Conservation (phyloP, 92 coral and sea anemone species). For the Phenganax subtilis region DNA sequence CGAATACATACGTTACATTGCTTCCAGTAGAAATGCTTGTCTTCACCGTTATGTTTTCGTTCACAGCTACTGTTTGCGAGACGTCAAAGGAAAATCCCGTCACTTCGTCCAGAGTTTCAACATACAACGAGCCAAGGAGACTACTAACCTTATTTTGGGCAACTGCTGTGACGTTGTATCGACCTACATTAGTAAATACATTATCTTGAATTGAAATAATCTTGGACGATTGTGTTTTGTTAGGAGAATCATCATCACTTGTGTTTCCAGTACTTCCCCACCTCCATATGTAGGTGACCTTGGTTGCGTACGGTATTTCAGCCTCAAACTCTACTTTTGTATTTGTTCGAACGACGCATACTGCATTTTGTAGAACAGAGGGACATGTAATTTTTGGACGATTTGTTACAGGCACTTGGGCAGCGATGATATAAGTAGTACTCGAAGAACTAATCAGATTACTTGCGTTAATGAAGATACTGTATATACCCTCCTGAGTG, state of each 20-base stretch:
- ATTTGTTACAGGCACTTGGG: slow-evolving; percentile 16
- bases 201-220: neutral
- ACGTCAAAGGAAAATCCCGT: slow-evolving; percentile 52
- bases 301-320: slow-evolving; percentile 15
- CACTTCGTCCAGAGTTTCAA: slow-evolving; percentile 62
- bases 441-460: slow-evolving; percentile 20
- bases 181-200: slow-evolving; percentile 40
- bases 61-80: slow-evolving; percentile 47
- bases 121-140: slow-evolving; percentile 39
- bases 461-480: neutral
- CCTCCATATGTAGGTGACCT: slow-evolving; percentile 1
- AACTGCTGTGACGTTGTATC: slow-evolving; percentile 50
- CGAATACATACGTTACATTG: slow-evolving; percentile 57
- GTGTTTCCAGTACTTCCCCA: neutral
- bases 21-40: slow-evolving; percentile 50
- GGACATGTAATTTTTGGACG: slow-evolving; percentile 18
- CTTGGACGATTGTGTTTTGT: neutral
- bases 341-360: neutral
- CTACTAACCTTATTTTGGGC: slow-evolving; percentile 66
- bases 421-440: neutral
- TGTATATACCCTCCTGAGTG: slow-evolving; percentile 6
- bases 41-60: slow-evolving; percentile 35
- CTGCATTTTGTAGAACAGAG: neutral
- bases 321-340: neutral
- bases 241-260: neutral